Conservation (phyloP, 2,113 vertebrate species). For the Cephalopterus ornatus region DNA sequence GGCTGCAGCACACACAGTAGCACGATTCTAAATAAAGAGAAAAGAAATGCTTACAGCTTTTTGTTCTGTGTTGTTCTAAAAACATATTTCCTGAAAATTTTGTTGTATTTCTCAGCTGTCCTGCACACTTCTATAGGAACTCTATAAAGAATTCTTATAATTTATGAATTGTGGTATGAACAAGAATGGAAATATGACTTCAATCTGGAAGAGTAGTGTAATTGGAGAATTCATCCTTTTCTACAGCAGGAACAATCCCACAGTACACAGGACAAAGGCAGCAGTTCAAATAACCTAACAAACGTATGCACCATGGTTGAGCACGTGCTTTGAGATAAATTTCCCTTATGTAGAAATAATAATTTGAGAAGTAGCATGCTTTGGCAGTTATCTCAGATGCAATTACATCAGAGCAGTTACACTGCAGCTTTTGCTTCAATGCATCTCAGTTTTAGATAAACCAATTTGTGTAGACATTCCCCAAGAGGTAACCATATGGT, state of each 20-base stretch:
- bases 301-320: neutral
- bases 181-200: neutral
- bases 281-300: neutral
- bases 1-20: neutral
- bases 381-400: slow-evolving; percentile 33
- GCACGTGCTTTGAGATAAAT: neutral
- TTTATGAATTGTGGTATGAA: neutral
- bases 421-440: slow-evolving; percentile 46
- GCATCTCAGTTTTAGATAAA: slow-evolving; percentile 31
- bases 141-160: neutral
- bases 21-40: neutral
- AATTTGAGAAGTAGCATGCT: slow-evolving; percentile 26
- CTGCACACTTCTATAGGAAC: neutral
- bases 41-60: neutral
- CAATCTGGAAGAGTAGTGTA: neutral
- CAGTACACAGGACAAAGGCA: neutral
- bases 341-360: slow-evolving; percentile 46
- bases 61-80: neutral
- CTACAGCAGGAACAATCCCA: neutral
- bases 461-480: slow-evolving; percentile 32
- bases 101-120: neutral
- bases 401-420: slow-evolving; percentile 50
- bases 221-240: neutral
- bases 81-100: neutral
- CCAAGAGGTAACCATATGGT: slow-evolving; percentile 56